Conservation (phyloP, 30 jellyfish, hydroid and myxozoan genomes). For the Aurelia aurita region DNA sequence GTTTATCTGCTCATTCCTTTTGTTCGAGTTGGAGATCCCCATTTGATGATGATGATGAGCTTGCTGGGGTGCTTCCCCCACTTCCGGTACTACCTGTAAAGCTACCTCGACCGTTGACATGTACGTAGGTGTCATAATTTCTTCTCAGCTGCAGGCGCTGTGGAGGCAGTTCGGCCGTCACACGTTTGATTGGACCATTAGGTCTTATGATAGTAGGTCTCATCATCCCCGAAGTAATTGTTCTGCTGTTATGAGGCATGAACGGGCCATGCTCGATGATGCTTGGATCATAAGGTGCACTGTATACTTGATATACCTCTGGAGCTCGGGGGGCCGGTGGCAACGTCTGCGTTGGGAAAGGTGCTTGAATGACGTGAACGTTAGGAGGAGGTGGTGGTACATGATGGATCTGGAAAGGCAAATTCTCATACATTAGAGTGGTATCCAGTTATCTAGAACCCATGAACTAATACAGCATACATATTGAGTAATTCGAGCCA, state of each 20-base stretch:
- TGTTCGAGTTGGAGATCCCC: slow-evolving; percentile 37
- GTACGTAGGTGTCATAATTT: slow-evolving; percentile 32
- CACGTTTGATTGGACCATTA: slow-evolving; percentile 44
- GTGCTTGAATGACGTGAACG: slow-evolving; percentile 58
- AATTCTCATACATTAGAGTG: no score
- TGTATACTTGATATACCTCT: slow-evolving; percentile 64
- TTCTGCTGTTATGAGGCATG: slow-evolving; percentile 20
- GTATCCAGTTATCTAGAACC: no score
- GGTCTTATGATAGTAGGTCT: slow-evolving; percentile 57
- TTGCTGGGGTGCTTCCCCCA: slow-evolving; percentile 72
- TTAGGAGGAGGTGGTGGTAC: slow-evolving; percentile 68
- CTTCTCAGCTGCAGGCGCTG: slow-evolving; percentile 35
- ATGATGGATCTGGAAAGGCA: slow-evolving; percentile 39
- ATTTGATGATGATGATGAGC: slow-evolving; percentile 60
- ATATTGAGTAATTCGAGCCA: no score
- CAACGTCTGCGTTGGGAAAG: slow-evolving; percentile 35
- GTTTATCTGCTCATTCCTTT: slow-evolving; percentile 15
- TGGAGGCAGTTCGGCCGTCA: slow-evolving; percentile 44
- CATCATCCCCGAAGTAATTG: slow-evolving; percentile 36
- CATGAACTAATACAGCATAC: no score
- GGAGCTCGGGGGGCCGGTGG: slow-evolving; percentile 56
- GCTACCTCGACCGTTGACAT: slow-evolving; percentile 25
- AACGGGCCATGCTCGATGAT: slow-evolving; percentile 75
- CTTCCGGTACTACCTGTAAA: slow-evolving; percentile 53
- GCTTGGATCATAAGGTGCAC: slow-evolving; percentile 69